Conservation (phyloP, 2,888 invertebrate genomes). For the Eubasilissa splendida region DNA sequence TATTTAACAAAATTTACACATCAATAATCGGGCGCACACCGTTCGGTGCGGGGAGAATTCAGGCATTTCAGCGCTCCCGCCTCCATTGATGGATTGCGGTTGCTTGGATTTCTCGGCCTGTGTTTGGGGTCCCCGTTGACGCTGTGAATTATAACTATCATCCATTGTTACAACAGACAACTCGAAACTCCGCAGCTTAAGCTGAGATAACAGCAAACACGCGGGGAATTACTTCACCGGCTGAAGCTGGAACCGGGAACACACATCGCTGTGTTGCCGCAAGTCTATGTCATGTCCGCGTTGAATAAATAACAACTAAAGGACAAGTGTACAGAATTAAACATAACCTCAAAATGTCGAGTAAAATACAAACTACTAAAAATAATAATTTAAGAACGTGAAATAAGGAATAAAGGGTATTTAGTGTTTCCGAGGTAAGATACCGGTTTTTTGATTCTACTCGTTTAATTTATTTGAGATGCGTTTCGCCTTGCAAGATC, state of each 20-base stretch:
- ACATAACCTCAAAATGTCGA: too few species aligned
- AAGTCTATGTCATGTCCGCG: too few species aligned
- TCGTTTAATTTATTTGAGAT: too few species aligned
- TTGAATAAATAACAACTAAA: too few species aligned
- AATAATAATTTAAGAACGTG: too few species aligned
- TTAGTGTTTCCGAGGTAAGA: too few species aligned
- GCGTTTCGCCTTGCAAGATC: too few species aligned
- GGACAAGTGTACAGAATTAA: too few species aligned
- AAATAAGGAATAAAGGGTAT: too few species aligned
- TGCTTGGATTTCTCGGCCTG: constrained; percentile 39
- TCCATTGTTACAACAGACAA: constrained; percentile 37
- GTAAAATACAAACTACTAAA: too few species aligned
- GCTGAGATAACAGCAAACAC: constrained; percentile 28
- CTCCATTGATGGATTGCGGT: constrained; percentile 47
- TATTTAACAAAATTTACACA: constrained; percentile 16
- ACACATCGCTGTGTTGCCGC: not conserved
- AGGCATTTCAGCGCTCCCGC: not conserved
- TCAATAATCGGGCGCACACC: not conserved
- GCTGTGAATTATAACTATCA: constrained; percentile 52
- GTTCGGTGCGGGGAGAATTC: not conserved
- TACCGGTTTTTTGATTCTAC: too few species aligned
- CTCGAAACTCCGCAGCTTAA: constrained; percentile 32
- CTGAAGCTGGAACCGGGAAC: not conserved
- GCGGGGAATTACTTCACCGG: constrained; percentile 1
- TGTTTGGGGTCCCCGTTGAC: constrained; percentile 51